Base-by-base conservation (phyloP, 2,113 vertebrate species). In the Sinocyclocheilus anophthalmus region DNA sequence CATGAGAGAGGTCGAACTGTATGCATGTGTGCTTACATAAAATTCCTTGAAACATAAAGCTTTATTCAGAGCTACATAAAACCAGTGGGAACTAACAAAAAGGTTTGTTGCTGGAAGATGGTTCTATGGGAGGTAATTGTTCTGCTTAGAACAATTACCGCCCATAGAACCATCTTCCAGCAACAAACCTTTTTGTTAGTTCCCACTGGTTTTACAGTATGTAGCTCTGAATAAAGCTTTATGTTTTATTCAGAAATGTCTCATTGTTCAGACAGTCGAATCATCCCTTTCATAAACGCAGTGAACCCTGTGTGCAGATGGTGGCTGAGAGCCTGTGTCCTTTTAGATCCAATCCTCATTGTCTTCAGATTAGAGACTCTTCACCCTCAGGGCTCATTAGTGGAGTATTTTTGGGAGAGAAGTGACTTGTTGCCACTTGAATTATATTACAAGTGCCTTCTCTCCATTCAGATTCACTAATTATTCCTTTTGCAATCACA, bases 351-450 rank as follows among this genome's bases (percentile, higher is more conserved):
- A 81, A 33, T 81, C 33, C 37, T 76, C 67, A 55, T 81, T 88
- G 80, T 81, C 26, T 84, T 33, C 42, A 75, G 76, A 81, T 86
- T 76, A 39, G 33, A 30, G 50, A 7, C 13, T 26, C 14, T 11
- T 59, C 26, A 9, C 26, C 87, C 90, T 75, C 77, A 88, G 91
- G 88, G 84, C 86, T 88, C 92, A 92, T 94, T 93, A 90, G 90
- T 90, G 67, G 45, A 69, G 86, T 92, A 4, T 92, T 92, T 92
- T 94, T 91, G 93, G 84, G 87, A 91, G 89, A 89, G 33, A 81
- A 53, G 59, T 85, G 61, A 65, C 73, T 39, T 55, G 57, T 53
- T 85, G 80, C 82, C 83, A 16, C 30, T 70, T 70, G 3, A 37
- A 70, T 70, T 70, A 1, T 33, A 37, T 37, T 33, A 20, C 3